phyloP scores from a whole-genome alignment of 1,140 invertebrate genomes.

The Caenorhabditis elegans region DNA sequence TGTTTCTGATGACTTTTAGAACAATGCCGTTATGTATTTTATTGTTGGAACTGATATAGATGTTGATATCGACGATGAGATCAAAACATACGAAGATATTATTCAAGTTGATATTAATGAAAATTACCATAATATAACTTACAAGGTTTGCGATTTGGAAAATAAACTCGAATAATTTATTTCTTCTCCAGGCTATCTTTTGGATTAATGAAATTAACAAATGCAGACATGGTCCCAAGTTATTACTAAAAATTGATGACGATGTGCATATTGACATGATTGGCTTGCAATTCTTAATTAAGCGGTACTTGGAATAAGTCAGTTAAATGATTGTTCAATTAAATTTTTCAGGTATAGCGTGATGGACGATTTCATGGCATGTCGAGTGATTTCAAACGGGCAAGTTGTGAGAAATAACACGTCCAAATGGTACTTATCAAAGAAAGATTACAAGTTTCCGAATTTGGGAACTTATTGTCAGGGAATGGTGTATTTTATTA shows the following conservation, averaged over 20 bases:
- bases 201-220: conserved; percentile 45
- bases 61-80: neutral
- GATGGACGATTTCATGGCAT: conserved; percentile 43
- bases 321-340: neutral
- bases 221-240: conserved; percentile 1
- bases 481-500: conserved; percentile 53
- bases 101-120: conserved; percentile 41
- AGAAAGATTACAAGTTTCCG: conserved; percentile 37
- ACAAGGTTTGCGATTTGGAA: conserved; percentile 26
- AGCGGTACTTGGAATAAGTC: neutral
- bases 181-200: conserved; percentile 34
- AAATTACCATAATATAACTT: conserved; percentile 47
- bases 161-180: neutral
- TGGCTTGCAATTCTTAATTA: conserved; percentile 24
- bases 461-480: conserved; percentile 50
- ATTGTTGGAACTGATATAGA: neutral
- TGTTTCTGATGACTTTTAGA: no score
- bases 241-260: conserved; percentile 50
- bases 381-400: conserved; percentile 45
- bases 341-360: neutral
- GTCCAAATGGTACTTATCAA: conserved; percentile 52
- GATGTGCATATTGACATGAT: conserved; percentile 43
- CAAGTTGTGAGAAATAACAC: conserved; percentile 43
- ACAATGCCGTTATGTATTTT: neutral
- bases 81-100: conserved; percentile 26